Evolutionary conservation across 2,797 vertebrate genomes (phyloP).

Genomic region (Myiotriccus ornatus): DNA sequence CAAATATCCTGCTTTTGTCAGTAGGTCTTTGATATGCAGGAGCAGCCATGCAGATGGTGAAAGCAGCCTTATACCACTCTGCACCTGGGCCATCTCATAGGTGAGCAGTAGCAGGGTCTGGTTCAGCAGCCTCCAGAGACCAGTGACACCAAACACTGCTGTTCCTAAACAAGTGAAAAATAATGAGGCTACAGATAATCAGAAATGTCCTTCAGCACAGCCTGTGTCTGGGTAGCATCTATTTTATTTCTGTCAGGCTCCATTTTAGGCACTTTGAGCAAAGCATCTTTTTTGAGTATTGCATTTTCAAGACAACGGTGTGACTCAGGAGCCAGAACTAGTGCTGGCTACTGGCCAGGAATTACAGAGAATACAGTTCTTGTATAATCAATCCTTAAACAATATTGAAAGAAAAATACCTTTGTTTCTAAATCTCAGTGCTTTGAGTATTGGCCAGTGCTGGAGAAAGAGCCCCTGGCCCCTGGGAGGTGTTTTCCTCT

Average conservation of each 20-base stretch:
- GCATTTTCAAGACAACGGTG: neutral
- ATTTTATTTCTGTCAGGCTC: neutral
- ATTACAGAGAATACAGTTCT: neutral
- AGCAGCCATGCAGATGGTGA: neutral
- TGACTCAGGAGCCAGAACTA: neutral
- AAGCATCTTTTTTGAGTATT: neutral
- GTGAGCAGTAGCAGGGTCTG: constrained; percentile 14
- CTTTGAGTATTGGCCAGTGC: neutral
- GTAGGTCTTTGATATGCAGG: constrained; percentile 24
- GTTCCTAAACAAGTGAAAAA: neutral
- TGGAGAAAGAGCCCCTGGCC: neutral
- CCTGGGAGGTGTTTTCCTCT: neutral
- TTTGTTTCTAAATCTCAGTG: neutral
- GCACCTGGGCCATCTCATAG: neutral
- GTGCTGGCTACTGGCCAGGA: neutral
- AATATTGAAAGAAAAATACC: neutral
- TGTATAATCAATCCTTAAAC: neutral
- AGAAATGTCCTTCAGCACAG: neutral
- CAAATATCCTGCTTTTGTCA: constrained; percentile 15
- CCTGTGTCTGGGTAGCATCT: neutral
- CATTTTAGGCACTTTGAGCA: neutral
- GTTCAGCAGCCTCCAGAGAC: neutral
- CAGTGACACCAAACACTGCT: neutral
- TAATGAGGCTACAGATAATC: neutral
- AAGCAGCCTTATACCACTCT: neutral